These are phyloP conservation scores for Zophobas morio DNA, from an alignment of 1,140 invertebrate genomes.

Conservation along the genomic window DNA sequence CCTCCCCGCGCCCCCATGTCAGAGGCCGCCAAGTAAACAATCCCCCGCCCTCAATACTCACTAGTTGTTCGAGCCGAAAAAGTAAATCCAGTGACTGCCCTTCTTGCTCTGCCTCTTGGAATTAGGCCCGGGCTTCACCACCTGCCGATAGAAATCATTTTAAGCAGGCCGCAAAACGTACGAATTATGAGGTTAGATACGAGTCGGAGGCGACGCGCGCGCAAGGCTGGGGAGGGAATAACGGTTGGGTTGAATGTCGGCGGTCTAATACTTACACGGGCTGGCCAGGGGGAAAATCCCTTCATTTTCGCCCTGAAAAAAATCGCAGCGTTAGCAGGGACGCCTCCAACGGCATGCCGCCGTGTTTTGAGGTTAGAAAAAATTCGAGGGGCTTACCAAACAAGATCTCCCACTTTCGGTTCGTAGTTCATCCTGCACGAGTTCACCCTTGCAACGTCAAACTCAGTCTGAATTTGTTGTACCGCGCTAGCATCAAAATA, in stretches of 20 bases:
- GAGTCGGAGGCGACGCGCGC: conserved; percentile 53
- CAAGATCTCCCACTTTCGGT: conserved; percentile 79
- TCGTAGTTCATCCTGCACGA: conserved; percentile 37
- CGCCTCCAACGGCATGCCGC: not conserved
- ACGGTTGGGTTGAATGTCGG: conserved; percentile 63
- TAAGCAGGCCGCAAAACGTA: not conserved
- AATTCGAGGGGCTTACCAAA: conserved; percentile 75
- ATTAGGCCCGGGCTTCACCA: conserved; percentile 80
- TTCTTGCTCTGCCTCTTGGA: conserved; percentile 77
- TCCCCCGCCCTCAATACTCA: conserved; percentile 73
- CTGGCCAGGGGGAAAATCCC: conserved; percentile 94
- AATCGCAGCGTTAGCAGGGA: conserved; percentile 56
- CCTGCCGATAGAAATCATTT: conserved; percentile 70
- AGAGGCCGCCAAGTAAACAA: conserved; percentile 8
- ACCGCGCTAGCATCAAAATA: conserved; percentile 46
- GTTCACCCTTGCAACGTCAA: conserved; percentile 26
- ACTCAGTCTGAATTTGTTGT: conserved; percentile 43
- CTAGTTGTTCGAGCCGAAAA: conserved; percentile 95
- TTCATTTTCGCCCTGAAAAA: conserved; percentile 95
- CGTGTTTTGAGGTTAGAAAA: conserved; percentile 41
- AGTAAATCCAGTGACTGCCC: conserved; percentile 89
- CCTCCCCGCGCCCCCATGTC: not conserved
- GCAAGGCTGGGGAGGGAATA: conserved; percentile 56
- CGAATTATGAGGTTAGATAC: conserved; percentile 30
- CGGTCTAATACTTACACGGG: conserved; percentile 81